phyloP scores from a whole-genome alignment of 2,888 invertebrate genomes.

The Philhelius pedissequus region DNA sequence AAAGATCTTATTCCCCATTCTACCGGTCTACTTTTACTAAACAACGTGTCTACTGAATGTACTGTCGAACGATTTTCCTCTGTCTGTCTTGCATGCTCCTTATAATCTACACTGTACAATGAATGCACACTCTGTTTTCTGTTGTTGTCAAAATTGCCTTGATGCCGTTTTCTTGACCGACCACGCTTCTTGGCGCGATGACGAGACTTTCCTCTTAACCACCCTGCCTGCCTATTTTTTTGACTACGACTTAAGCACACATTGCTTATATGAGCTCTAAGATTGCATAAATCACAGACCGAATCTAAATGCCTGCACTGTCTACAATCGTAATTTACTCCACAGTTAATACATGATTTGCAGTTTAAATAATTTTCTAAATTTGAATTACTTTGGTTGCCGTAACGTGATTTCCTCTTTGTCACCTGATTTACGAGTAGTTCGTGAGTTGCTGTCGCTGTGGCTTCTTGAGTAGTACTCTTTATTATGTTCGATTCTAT shows the following conservation, averaged over 20 bases:
- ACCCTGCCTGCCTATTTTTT: not conserved
- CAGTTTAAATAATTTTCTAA: not conserved
- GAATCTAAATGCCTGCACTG: not conserved
- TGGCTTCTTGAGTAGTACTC: not conserved
- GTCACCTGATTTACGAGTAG: not conserved
- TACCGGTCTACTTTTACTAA: too few species aligned
- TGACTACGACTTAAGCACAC: not conserved
- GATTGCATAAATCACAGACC: not conserved
- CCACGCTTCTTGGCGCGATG: not conserved
- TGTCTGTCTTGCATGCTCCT: not conserved
- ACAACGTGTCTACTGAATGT: too few species aligned
- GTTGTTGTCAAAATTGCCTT: not conserved
- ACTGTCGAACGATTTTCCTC: too few species aligned
- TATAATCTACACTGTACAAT: not conserved
- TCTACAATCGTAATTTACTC: not conserved
- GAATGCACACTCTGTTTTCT: not conserved
- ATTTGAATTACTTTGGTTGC: not conserved
- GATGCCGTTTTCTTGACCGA: not conserved
- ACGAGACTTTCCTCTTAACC: not conserved
- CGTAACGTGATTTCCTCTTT: not conserved
- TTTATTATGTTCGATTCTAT: slow-evolving; percentile 8
- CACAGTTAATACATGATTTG: not conserved
- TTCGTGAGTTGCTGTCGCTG: not conserved
- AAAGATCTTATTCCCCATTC: too few species aligned
- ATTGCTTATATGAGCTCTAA: not conserved